A percentile compares a stretch with the other conserved stretches of the same genome.
Conservation (phyloP, 2,888 invertebrate genomes). For the Diarsia mendica region DNA sequence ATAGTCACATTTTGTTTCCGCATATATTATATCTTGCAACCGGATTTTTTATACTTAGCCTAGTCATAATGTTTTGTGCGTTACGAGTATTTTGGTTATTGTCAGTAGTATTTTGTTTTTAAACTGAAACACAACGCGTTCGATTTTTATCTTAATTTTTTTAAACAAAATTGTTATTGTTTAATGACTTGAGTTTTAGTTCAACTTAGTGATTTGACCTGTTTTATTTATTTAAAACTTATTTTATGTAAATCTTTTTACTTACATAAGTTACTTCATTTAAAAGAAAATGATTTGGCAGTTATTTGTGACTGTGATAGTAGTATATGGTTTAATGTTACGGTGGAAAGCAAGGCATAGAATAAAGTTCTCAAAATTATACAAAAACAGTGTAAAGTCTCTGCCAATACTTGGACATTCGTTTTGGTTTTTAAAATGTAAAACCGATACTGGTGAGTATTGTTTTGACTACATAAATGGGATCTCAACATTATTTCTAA, state of each 20-base stretch:
- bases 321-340: slow-evolving; percentile 41
- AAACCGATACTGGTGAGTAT: slow-evolving; percentile 62
- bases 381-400: slow-evolving; percentile 58
- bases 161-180: not conserved
- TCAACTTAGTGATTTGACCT: not conserved
- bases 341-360: slow-evolving; percentile 62
- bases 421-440: slow-evolving; percentile 57
- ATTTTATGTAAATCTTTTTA: not conserved
- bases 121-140: slow-evolving; percentile 21
- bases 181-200: not conserved
- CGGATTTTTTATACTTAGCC: slow-evolving; percentile 24
- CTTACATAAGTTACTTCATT: not conserved
- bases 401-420: slow-evolving; percentile 68
- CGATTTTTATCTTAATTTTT: not conserved
- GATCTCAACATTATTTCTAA: no score
- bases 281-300: slow-evolving; percentile 48
- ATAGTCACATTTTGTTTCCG: slow-evolving; percentile 18
- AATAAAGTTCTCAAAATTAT: slow-evolving; percentile 52
- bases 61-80: not conserved
- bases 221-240: not conserved
- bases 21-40: slow-evolving; percentile 12
- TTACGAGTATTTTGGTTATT: slow-evolving; percentile 24
- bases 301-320: slow-evolving; percentile 31
- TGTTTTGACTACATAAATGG: not conserved
- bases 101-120: slow-evolving; percentile 40